Percentiles rank a stretch among this genome's conserved stretches.
Conservation (phyloP, 2,797 vertebrate genomes). For the Takifugu ocellatus region DNA sequence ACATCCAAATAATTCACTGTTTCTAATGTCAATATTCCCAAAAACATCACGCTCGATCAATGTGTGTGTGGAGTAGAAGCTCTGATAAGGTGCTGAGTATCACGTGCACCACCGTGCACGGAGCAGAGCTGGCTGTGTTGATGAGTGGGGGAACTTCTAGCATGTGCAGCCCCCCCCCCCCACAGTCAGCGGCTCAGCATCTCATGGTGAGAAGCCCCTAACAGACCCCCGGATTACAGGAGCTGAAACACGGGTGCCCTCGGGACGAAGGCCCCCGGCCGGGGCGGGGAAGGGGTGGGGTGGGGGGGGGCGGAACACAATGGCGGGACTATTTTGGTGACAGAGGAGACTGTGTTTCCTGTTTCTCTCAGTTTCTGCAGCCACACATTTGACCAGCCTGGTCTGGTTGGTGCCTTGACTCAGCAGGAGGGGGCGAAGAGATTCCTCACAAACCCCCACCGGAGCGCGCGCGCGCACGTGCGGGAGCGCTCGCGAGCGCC, state of each 20-base stretch:
- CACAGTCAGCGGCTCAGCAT: conserved; percentile 54
- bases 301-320: conserved; percentile 58
- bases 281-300: conserved; percentile 29
- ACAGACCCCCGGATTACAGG: conserved; percentile 48
- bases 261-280: conserved; percentile 44
- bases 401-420: conserved; percentile 56
- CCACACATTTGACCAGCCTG: conserved; percentile 42
- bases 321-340: conserved; percentile 54
- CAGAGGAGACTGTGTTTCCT: conserved; percentile 65
- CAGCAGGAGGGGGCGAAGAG: conserved; percentile 37
- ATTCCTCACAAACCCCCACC: conserved; percentile 28
- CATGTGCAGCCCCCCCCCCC: conserved; percentile 42
- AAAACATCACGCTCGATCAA: conserved; percentile 26
- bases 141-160: conserved; percentile 16
- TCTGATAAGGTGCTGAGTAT: too few relatives aligned
- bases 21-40: not conserved
- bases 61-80: conserved; percentile 24
- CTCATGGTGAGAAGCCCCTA: conserved; percentile 58
- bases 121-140: conserved; percentile 1
- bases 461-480: not conserved
- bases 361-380: conserved; percentile 47
- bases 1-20: conserved; percentile 2
- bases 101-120: conserved; percentile 1
- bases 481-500: too few relatives aligned
- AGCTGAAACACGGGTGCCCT: conserved; percentile 60